These are phyloP conservation scores for Caenorhabditis macrosperma DNA, from an alignment of 2,888 invertebrate species.

Conservation along the genomic window DNA sequence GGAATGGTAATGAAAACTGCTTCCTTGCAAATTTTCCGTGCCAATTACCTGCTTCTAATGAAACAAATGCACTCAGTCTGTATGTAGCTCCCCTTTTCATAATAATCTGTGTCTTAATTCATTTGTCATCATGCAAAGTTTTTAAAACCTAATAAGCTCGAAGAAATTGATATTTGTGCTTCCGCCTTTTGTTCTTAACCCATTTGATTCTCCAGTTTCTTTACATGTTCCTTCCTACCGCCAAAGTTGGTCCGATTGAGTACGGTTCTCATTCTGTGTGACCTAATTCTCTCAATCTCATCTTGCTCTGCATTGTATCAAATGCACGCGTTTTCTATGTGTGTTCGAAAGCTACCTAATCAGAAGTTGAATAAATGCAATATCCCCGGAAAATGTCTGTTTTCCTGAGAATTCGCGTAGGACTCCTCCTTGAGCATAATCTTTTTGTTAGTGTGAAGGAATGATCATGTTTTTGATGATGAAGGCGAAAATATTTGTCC, in stretches of 20 bases:
- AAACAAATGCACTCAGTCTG: too few relatives aligned
- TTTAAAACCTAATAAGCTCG: too few relatives aligned
- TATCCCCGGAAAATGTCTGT: not conserved
- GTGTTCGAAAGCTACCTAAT: not conserved
- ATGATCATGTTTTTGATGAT: constrained; percentile 4
- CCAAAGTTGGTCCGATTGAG: constrained; percentile 7
- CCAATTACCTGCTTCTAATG: too few relatives aligned
- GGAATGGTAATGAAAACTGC: too few relatives aligned
- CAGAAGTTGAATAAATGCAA: not conserved
- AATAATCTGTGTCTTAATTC: too few relatives aligned
- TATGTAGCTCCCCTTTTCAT: too few relatives aligned
- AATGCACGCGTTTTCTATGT: not conserved
- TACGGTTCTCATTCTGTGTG: not conserved
- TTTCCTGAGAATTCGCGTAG: not conserved
- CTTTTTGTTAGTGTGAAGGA: not conserved
- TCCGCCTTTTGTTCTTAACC: not conserved
- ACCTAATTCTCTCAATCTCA: not conserved
- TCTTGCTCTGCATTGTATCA: not conserved
- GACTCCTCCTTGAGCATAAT: not conserved
- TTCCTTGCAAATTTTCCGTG: too few relatives aligned
- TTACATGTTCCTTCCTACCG: not conserved
- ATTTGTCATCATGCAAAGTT: too few relatives aligned
- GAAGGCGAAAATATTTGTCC: constrained; percentile 11
- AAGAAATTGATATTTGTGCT: too few relatives aligned
- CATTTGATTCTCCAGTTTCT: not conserved